Evolutionary conservation across 2,888 invertebrate species (phyloP).

Genomic region (Trichacis sp.): DNA sequence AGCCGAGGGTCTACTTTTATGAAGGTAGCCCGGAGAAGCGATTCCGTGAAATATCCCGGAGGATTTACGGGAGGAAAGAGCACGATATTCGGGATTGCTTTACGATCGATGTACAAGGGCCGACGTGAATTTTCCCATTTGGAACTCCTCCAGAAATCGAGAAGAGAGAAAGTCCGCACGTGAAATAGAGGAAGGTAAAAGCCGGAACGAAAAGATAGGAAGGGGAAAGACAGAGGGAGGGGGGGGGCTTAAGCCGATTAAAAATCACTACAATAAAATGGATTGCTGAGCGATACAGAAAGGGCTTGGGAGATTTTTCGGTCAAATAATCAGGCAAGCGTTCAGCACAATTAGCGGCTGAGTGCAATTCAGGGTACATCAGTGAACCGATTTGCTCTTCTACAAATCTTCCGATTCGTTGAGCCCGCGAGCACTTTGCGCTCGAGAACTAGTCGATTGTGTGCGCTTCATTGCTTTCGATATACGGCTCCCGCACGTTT

Average conservation of each 20-base stretch:
- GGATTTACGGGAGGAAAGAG: conserved; percentile 39
- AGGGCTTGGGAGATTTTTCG: conserved; percentile 43
- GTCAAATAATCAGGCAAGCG: conserved; percentile 53
- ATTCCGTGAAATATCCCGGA: conserved; percentile 19
- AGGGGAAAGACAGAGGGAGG: conserved; percentile 17
- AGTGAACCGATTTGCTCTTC: conserved; percentile 30
- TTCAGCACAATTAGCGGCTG: conserved; percentile 50
- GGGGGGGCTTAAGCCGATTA: conserved; percentile 44
- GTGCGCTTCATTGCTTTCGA: conserved; percentile 34
- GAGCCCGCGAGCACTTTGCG: conserved; percentile 37
- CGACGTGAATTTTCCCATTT: conserved; percentile 36
- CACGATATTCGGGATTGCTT: conserved; percentile 33
- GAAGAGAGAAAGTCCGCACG: background rate
- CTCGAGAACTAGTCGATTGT: conserved; percentile 31
- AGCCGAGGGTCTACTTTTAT: conserved; percentile 19
- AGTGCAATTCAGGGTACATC: conserved; percentile 23
- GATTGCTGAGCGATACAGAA: conserved; percentile 43
- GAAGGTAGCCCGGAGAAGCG: conserved; percentile 4
- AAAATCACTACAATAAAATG: conserved; percentile 49
- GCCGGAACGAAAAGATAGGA: conserved; percentile 18
- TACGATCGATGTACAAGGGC: conserved; percentile 37
- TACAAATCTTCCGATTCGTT: conserved; percentile 38
- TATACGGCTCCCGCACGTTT: conserved; percentile 11
- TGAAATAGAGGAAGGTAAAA: conserved; percentile 10
- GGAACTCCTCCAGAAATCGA: conserved; percentile 34